Evolutionary conservation across 1,140 invertebrate genomes (phyloP), one percentile per base, ranked within the genome.

Genomic region (Drosophila nasuta): DNA sequence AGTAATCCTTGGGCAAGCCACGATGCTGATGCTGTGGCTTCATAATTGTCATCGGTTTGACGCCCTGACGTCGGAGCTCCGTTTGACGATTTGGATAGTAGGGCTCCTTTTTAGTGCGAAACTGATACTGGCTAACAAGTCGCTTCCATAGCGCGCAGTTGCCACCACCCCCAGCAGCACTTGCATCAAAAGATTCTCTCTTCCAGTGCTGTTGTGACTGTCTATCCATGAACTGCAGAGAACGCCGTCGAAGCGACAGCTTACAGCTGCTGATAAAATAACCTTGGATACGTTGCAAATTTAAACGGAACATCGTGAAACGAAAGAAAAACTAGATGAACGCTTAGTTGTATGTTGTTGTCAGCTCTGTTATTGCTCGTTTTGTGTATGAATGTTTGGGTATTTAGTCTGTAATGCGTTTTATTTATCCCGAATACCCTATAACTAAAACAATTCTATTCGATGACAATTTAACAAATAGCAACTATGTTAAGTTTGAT

Each of bases 1-100:
- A 98, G 92, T 97, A 98, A 91, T 98, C 97, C 93, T 97, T 97
- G 41, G 91, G 79, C 49, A 83, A 33, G 0, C 83, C 77, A 1
- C 82, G 70, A 17, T 56, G 75, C n/a, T 72, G 57, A 0, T 75
- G 51, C 17, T 33, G n/a, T 8, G 69, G 62, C 10, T 73, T 75
- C 1, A 80, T 10, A 6, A 70, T 5, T 0, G 75, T 56, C 7
- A 45, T 10, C 1, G 28, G 30, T 25, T 43, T 69, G 17, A 25
- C 45, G 28, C 63, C 5, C 25, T 51, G 56, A 17, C 82, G 73
- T 17, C 67, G 60, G 52, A 71, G 65, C 48, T 91, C 90, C 1
- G 58, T 15, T 3, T 51, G 58, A 1, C 91, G 81, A 48, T 92
- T 78, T 3, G 91, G 91, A 73, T 92, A 92, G 54, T 92, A 92